A percentile compares a stretch with the other conserved stretches of the same genome.
phyloP scores from a whole-genome alignment of 2,888 invertebrate genomes.

The Resseliella maxima region DNA sequence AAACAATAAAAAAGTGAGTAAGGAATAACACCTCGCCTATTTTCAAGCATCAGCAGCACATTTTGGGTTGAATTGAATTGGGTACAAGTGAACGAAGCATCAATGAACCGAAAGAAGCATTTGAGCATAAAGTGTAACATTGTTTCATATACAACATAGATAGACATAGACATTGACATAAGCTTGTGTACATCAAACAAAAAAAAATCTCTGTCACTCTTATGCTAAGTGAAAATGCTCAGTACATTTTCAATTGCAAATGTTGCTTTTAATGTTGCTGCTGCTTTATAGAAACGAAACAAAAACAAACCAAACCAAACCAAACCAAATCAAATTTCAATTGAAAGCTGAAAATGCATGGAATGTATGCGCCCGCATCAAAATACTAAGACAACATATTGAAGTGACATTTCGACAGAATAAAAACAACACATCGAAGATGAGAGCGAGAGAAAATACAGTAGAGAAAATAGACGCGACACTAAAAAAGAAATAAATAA shows the following conservation, averaged over 20 bases:
- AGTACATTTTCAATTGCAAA: not conserved
- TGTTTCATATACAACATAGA: not conserved
- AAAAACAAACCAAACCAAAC: no score
- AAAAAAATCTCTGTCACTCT: no score
- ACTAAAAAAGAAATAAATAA: constrained; percentile 29
- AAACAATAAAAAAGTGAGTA: not conserved
- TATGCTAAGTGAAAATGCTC: no score
- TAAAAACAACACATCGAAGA: not conserved
- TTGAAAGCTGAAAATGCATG: not conserved
- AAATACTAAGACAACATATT: constrained; percentile 1
- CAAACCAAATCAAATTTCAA: not conserved
- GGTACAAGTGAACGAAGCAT: not conserved
- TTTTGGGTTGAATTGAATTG: constrained; percentile 3
- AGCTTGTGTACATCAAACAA: not conserved
- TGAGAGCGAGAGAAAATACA: not conserved
- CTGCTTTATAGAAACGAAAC: no score
- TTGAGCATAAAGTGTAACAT: constrained; percentile 45
- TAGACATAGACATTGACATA: not conserved
- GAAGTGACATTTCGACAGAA: constrained; percentile 27
- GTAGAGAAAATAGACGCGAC: constrained; percentile 38
- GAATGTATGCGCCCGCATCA: not conserved
- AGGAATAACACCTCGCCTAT: not conserved
- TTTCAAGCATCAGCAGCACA: not conserved
- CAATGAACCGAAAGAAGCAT: constrained; percentile 30
- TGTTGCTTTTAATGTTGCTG: no score